A percentile compares a stretch with the other conserved stretches of the same genome.
phyloP scores from a whole-genome alignment of 1,140 invertebrate genomes.

The Panagrolaimus sp. region DNA sequence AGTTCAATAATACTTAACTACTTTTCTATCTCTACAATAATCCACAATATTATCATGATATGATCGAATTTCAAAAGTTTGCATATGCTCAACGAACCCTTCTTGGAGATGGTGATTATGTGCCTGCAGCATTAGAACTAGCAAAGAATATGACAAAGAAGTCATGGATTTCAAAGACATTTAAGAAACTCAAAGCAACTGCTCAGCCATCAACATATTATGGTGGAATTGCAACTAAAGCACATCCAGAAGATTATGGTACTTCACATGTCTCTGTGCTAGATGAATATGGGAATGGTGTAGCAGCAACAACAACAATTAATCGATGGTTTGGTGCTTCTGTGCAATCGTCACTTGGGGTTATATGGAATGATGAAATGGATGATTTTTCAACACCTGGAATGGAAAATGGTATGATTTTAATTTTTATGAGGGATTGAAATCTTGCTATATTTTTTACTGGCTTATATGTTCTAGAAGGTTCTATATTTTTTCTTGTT shows the following conservation, averaged over 20 bases:
- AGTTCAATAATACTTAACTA: no score
- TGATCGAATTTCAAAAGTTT: slow-evolving; percentile 84
- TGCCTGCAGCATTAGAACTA: slow-evolving; percentile 63
- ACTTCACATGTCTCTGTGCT: slow-evolving; percentile 83
- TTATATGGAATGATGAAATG: slow-evolving; percentile 86
- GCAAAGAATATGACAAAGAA: slow-evolving; percentile 50
- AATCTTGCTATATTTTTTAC: no score
- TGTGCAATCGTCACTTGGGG: slow-evolving; percentile 69
- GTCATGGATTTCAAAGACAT: slow-evolving; percentile 19
- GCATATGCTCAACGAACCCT: slow-evolving; percentile 76
- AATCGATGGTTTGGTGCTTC: slow-evolving; percentile 74
- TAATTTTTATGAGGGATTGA: no score
- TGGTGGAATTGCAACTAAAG: slow-evolving; percentile 16
- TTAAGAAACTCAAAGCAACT: slow-evolving; percentile 37
- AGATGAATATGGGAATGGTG: slow-evolving; percentile 79
- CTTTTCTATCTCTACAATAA: slow-evolving; percentile 40
- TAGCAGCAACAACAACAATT: slow-evolving; percentile 81
- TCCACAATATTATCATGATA: slow-evolving; percentile 70
- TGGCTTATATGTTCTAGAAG: no score
- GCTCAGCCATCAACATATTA: slow-evolving; percentile 50
- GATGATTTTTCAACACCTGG: slow-evolving; percentile 71
- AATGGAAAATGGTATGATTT: background rate
- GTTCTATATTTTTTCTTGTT: no score
- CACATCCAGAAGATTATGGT: slow-evolving; percentile 62
- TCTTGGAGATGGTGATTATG: slow-evolving; percentile 74